Conservation (phyloP, 2,888 invertebrate genomes). For the Cosmorhoe ocellata region DNA sequence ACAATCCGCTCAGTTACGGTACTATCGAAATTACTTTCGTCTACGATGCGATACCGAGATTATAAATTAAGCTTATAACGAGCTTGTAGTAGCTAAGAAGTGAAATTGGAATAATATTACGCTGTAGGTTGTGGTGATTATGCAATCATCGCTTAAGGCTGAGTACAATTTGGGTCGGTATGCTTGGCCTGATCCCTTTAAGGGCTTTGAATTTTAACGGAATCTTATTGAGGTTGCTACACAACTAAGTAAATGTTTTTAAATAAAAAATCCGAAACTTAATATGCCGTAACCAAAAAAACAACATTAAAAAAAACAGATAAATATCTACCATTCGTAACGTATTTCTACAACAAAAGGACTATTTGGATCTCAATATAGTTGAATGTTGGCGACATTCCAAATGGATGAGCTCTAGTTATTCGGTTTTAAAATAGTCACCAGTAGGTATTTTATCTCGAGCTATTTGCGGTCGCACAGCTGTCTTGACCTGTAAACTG, state of each 20-base stretch:
- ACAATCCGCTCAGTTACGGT: slow-evolving; percentile 42
- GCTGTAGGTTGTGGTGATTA: slow-evolving; percentile 10
- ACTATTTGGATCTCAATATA: slow-evolving; percentile 46
- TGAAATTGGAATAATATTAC: slow-evolving; percentile 7
- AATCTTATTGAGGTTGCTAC: no score
- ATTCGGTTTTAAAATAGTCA: slow-evolving; percentile 66
- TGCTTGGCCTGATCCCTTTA: background rate
- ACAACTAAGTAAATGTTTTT: no score
- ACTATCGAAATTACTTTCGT: slow-evolving; percentile 50
- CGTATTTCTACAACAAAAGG: slow-evolving; percentile 45
- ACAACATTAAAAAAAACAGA: background rate
- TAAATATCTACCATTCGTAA: slow-evolving; percentile 6
- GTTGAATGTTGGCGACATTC: slow-evolving; percentile 69
- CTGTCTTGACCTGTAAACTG: slow-evolving; percentile 49
- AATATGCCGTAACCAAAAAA: background rate
- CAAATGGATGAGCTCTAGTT: slow-evolving; percentile 69
- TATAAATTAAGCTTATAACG: slow-evolving; percentile 27
- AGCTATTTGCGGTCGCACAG: slow-evolving; percentile 60
- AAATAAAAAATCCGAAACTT: no score
- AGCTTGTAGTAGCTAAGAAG: slow-evolving; percentile 3
- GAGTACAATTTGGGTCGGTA: background rate
- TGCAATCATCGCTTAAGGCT: slow-evolving; percentile 12
- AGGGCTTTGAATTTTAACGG: background rate
- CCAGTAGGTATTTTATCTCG: slow-evolving; percentile 63
- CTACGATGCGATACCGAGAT: slow-evolving; percentile 28